Evolutionary conservation across 2,888 invertebrate species (phyloP).

Genomic region (Carpatolechia fugitivella): DNA sequence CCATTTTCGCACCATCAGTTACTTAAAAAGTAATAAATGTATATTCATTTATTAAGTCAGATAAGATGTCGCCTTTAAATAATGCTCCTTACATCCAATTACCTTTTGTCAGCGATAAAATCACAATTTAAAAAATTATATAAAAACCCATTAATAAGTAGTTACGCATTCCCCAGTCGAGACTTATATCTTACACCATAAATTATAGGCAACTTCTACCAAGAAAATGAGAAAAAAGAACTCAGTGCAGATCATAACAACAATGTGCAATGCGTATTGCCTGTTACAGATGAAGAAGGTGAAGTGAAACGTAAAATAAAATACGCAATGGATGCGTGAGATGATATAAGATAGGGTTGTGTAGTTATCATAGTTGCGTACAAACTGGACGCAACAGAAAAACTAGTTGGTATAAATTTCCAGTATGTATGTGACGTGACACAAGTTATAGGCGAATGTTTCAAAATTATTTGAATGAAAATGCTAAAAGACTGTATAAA

Average conservation of each 20-base stretch:
- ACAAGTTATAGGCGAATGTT: background rate
- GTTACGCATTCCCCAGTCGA: slow-evolving; percentile 20
- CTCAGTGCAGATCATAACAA: background rate
- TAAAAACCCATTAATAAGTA: slow-evolving; percentile 21
- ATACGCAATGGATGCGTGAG: slow-evolving; percentile 7
- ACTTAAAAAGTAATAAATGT: slow-evolving; percentile 6
- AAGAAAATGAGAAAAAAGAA: background rate
- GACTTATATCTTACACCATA: slow-evolving; percentile 14
- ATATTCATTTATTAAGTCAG: background rate
- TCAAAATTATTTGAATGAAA: too few species aligned
- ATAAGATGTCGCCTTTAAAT: slow-evolving; percentile 7
- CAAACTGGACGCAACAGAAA: slow-evolving; percentile 13
- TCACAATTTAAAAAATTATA: slow-evolving; percentile 19
- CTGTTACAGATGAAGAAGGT: background rate
- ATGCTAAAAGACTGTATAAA: too few species aligned
- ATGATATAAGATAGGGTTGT: background rate
- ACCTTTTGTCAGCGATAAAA: slow-evolving; percentile 17
- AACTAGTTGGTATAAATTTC: slow-evolving; percentile 18
- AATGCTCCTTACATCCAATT: slow-evolving; percentile 12
- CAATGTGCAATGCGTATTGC: background rate
- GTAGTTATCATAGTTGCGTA: slow-evolving; percentile 9
- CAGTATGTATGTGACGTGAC: slow-evolving; percentile 4
- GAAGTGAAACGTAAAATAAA: background rate
- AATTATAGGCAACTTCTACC: slow-evolving; percentile 10
- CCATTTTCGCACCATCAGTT: background rate